phyloP scores from a whole-genome alignment of 2,113 vertebrate species.

The Gorsachius goisagi region DNA sequence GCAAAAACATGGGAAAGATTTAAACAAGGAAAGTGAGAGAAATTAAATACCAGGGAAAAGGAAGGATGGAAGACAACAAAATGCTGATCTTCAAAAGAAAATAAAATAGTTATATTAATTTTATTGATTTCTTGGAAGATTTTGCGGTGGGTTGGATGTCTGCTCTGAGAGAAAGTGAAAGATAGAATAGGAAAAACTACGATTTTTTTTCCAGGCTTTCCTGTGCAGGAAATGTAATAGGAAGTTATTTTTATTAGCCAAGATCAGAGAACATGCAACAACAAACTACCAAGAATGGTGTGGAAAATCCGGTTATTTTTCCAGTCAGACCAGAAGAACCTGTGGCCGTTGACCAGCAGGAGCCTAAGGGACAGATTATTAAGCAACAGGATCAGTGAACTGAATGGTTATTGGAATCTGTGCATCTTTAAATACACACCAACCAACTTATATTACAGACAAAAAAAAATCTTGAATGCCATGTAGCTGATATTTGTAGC shows the following conservation, averaged over 20 bases:
- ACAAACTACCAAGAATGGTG: slow-evolving; percentile 1
- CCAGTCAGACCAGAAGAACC: slow-evolving; percentile 3
- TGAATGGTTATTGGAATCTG: background rate
- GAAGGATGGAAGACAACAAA: background rate
- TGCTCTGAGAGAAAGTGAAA: slow-evolving; percentile 5
- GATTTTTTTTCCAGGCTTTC: background rate
- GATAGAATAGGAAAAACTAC: background rate
- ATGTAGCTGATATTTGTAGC: background rate
- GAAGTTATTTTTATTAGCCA: slow-evolving; percentile 49
- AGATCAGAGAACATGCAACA: background rate
- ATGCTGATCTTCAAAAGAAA: background rate
- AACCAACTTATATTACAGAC: background rate
- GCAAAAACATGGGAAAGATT: background rate
- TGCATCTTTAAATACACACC: background rate
- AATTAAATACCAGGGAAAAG: background rate
- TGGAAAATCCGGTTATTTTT: slow-evolving; percentile 27
- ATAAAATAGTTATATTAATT: background rate
- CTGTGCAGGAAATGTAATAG: slow-evolving; percentile 64
- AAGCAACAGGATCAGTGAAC: background rate
- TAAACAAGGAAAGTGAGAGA: background rate
- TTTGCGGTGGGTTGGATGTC: background rate
- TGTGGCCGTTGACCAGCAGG: background rate
- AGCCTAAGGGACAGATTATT: background rate
- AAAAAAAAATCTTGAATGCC: background rate
- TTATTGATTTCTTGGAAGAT: background rate